These are phyloP conservation scores for Athrips mouffetella DNA, from an alignment of 2,888 invertebrate species.

Conservation along the genomic window DNA sequence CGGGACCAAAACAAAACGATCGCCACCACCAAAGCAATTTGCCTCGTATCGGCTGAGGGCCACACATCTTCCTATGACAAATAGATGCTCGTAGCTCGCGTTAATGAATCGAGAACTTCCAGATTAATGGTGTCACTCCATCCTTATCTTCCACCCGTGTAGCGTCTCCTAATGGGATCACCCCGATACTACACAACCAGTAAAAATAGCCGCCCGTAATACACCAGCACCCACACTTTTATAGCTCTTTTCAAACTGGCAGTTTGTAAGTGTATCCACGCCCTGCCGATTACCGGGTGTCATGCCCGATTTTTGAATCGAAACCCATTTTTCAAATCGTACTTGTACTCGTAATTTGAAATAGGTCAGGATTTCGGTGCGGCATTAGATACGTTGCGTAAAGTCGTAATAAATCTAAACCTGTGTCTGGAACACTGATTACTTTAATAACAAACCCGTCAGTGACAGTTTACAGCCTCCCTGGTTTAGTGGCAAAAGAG, in stretches of 20 bases:
- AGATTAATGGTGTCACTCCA: slow-evolving; percentile 69
- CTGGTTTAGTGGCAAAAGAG: too few relatives aligned
- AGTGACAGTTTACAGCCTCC: too few relatives aligned
- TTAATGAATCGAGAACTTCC: slow-evolving; percentile 67
- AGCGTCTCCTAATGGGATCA: slow-evolving; percentile 68
- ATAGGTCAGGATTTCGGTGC: slow-evolving; percentile 8
- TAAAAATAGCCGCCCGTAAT: slow-evolving; percentile 30
- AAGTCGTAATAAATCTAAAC: slow-evolving; percentile 14
- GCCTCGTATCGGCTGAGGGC: slow-evolving; percentile 32
- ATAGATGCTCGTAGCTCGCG: slow-evolving; percentile 49
- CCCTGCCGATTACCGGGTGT: slow-evolving; percentile 39
- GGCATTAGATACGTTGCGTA: slow-evolving; percentile 12
- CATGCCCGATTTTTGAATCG: slow-evolving; percentile 39
- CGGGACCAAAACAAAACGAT: slow-evolving; percentile 20
- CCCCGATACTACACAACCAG: slow-evolving; percentile 39
- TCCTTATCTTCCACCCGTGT: slow-evolving; percentile 55
- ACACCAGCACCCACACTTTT: slow-evolving; percentile 26
- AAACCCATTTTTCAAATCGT: slow-evolving; percentile 39
- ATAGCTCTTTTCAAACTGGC: slow-evolving; percentile 33
- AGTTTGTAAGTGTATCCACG: slow-evolving; percentile 31
- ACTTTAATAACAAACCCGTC: background rate
- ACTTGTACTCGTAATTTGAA: slow-evolving; percentile 27
- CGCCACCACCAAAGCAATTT: slow-evolving; percentile 31
- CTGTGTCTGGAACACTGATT: background rate
- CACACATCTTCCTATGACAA: slow-evolving; percentile 65